Base-by-base conservation (phyloP, 2,797 vertebrate genomes). In the Semotilus atromaculatus region DNA sequence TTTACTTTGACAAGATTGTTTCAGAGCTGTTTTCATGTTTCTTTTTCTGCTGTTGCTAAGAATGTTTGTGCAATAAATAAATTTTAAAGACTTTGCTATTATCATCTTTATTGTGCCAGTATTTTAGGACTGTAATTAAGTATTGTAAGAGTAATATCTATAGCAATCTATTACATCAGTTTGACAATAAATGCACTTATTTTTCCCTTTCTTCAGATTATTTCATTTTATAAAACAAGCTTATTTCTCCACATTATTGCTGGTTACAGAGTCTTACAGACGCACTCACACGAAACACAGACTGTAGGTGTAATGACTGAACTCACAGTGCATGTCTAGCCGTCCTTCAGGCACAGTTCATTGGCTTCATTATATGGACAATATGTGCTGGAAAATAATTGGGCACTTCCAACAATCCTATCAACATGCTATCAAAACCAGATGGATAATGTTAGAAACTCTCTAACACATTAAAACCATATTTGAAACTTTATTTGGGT, bases 401-500 rank as follows among this genome's bases (percentile, higher is more conserved):
- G 72, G 26, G 2, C 26, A 51, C 11, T 74, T 73, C 8, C 68
- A 71, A 70, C 36, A 70, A 40, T 40, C 67, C 18, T 11, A 6
- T 68, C 5, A 70, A 18, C 16, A 72, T 48, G 1, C 26, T 2
- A 72, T 72, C 70, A 31, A 72, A 73, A 73, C 8, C 5, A 67
- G 64, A 67, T 67, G 16, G 26, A 73, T 74, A 74, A 73, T 73
- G 31, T 8, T 38, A 3, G 0, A 75, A 38, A n/a, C 21, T 75
- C 48, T 31, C 9, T 19, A 31, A 45, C 18, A 6, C 16, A 16
- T n/a, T 13, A 3, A 55, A 36, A 31, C 45, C 21, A 0, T 6
- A 67, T 83, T 74, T 18, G 2, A 83, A 83, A 75, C 81, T 51
- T 75, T 1, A 80, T 66, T 86, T 62, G 26, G 34, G 38, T 40